Percentiles rank a stretch among this genome's conserved stretches.
Conservation (phyloP, 2,888 invertebrate species). For the Brachynemurus nebulosus region DNA sequence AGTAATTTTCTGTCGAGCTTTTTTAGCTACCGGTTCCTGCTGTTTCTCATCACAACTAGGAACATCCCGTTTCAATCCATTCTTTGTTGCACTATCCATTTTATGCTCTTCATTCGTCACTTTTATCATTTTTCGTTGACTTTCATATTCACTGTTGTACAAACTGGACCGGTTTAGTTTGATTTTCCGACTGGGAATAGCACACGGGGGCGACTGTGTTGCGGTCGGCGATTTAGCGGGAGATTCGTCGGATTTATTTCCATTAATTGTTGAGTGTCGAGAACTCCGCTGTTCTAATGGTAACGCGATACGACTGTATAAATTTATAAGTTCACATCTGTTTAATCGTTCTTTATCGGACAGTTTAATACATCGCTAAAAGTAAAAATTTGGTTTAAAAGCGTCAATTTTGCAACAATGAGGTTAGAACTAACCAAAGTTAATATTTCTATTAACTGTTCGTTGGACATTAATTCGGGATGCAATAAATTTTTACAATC, state of each 20-base stretch:
- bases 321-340: not conserved
- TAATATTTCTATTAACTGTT: not conserved
- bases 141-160: not conserved
- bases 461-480: not conserved
- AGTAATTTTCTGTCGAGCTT: not conserved
- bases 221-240: no score
- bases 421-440: not conserved
- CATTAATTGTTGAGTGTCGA: no score
- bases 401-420: not conserved
- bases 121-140: not conserved
- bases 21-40: not conserved
- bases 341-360: not conserved
- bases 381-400: not conserved
- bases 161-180: not conserved
- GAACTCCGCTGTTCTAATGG: not conserved
- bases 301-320: not conserved
- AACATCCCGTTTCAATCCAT: not conserved
- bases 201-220: no score
- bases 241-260: no score
- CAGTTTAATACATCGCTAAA: constrained; percentile 1
- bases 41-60: not conserved
- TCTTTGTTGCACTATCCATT: no score
- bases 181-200: not conserved
- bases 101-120: not conserved
- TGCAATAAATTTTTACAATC: not conserved